phyloP scores from a whole-genome alignment of 2,888 invertebrate species.

The Capitulum mitella region DNA sequence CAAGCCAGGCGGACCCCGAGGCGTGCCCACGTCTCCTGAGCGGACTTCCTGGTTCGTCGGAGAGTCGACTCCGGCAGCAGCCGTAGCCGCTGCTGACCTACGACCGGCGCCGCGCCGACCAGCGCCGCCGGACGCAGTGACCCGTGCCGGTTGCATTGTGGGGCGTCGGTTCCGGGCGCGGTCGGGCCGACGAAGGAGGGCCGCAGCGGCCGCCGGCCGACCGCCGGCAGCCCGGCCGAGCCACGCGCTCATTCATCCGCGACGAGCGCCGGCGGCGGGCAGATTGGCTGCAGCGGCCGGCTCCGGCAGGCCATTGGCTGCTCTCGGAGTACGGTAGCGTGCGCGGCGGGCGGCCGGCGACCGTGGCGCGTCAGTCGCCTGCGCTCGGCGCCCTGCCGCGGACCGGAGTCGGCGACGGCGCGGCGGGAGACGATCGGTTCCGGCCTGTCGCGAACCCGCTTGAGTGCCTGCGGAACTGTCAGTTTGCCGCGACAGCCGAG shows the following conservation, averaged over 20 bases:
- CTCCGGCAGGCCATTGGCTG: neutral
- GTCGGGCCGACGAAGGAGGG: too few relatives aligned
- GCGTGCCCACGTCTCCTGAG: too few relatives aligned
- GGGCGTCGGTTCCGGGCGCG: neutral
- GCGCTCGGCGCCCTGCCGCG: neutral
- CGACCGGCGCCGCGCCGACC: neutral
- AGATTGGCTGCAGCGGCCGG: neutral
- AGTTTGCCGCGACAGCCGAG: too few relatives aligned
- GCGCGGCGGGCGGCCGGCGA: neutral
- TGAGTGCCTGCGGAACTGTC: too few relatives aligned
- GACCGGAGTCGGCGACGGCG: neutral
- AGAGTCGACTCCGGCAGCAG: too few relatives aligned
- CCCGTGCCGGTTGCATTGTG: neutral
- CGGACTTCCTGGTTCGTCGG: too few relatives aligned
- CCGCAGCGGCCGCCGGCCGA: too few relatives aligned
- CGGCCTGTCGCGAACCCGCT: too few relatives aligned
- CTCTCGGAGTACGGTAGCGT: neutral
- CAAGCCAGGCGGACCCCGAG: too few relatives aligned
- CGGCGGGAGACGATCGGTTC: neutral
- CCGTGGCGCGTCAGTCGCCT: neutral
- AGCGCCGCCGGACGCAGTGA: neutral
- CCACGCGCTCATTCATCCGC: neutral
- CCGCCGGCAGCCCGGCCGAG: too few relatives aligned
- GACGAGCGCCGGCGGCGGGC: neutral
- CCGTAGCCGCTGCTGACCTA: too few relatives aligned